phyloP scores from a whole-genome alignment of 2,797 vertebrate genomes.

The Rhinatrema bivittatum region DNA sequence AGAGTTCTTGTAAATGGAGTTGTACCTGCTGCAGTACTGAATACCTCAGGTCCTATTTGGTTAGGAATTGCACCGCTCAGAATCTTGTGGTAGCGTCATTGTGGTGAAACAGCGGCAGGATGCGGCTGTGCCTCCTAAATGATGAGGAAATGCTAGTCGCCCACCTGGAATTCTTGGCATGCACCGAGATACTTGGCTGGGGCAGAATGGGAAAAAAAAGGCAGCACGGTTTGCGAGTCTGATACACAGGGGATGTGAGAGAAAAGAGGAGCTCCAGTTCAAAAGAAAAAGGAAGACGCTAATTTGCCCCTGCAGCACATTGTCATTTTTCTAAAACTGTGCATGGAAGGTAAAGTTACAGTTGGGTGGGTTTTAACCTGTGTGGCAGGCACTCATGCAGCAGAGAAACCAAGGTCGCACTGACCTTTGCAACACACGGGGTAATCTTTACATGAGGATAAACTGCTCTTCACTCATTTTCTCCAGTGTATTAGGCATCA shows the following conservation, averaged over 20 bases:
- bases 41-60: no score
- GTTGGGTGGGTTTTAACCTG: conserved; percentile 24
- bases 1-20: no score
- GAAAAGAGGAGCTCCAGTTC: no score
- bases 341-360: no score
- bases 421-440: conserved; percentile 27
- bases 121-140: conserved; percentile 17
- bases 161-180: conserved; percentile 27
- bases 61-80: not conserved
- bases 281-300: no score
- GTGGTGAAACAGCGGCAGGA: conserved; percentile 12
- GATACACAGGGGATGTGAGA: no score
- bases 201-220: conserved; percentile 8
- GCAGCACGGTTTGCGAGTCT: no score
- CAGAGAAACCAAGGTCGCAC: conserved; percentile 30
- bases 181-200: conserved; percentile 12
- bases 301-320: no score
- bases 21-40: no score
- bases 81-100: not conserved
- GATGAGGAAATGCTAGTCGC: conserved; percentile 12
- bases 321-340: no score
- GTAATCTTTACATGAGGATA: conserved; percentile 18
- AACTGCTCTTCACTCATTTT: conserved; percentile 24
- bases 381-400: conserved; percentile 8
- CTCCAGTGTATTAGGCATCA: conserved; percentile 3